Percentiles rank a stretch among this genome's conserved stretches.
phyloP scores from a whole-genome alignment of 2,888 invertebrate genomes.

The Plebejus argus region DNA sequence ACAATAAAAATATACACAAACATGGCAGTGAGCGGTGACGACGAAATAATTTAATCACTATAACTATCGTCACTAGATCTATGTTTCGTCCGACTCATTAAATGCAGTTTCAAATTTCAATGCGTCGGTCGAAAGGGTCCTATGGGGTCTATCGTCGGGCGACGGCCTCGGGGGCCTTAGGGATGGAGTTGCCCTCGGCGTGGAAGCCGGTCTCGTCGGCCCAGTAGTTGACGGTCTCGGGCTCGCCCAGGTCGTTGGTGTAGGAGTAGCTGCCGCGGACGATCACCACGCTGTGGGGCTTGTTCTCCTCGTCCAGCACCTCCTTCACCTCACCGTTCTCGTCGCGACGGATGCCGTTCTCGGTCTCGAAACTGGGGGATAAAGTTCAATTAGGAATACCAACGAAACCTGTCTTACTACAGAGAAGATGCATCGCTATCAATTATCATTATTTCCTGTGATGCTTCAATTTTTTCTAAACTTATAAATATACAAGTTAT shows the following conservation, averaged over 20 bases:
- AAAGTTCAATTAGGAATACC: background rate
- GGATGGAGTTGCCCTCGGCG: constrained; percentile 82
- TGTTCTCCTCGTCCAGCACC: constrained; percentile 78
- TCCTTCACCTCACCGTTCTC: constrained; percentile 71
- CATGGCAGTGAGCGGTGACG: constrained; percentile 56
- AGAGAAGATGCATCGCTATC: constrained; percentile 29
- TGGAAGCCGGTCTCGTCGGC: constrained; percentile 85
- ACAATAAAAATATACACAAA: constrained; percentile 57
- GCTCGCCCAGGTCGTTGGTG: constrained; percentile 76
- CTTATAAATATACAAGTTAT: too few relatives aligned
- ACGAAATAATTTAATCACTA: constrained; percentile 39
- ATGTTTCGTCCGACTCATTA: constrained; percentile 31
- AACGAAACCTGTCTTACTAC: too few relatives aligned
- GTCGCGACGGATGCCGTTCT: constrained; percentile 75
- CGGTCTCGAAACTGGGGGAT: constrained; percentile 72
- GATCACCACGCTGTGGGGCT: constrained; percentile 76
- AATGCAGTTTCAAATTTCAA: constrained; percentile 38
- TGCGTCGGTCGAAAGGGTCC: constrained; percentile 41
- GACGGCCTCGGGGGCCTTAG: constrained; percentile 57
- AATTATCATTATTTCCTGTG: too few relatives aligned
- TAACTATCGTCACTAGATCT: constrained; percentile 32
- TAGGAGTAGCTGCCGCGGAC: constrained; percentile 83
- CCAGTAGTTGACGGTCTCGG: constrained; percentile 72
- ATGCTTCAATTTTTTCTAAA: too few relatives aligned
- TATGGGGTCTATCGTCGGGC: constrained; percentile 46